Evolutionary conservation across 2,888 invertebrate genomes (phyloP), one percentile per base, ranked within the genome.

Genomic region (Tenthredo mesomela): DNA sequence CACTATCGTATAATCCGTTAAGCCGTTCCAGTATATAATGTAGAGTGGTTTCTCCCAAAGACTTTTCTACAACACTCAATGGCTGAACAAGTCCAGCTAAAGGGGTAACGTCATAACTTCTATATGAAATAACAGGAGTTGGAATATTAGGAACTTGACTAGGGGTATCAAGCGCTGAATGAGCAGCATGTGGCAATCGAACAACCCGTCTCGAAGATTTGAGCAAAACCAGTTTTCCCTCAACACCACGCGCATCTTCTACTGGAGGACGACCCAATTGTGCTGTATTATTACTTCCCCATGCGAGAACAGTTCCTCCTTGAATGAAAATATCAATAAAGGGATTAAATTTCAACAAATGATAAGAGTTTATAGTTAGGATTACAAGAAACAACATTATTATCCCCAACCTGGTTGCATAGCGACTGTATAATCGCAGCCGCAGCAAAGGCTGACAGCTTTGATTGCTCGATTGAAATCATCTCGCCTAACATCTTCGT

Each of bases 361-460:
- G 18, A 33, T 70, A 33, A n/a, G 10, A 40, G 33, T 15, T 37
- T 37, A 9, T n/a, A 70, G n/a, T 37, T 40, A 7, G 33, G 12
- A n/a, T 75, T 75, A 29, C 10, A 58, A 54, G 15, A 6, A 18
- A n/a, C 50, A 15, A 18, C 12, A 58, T 3, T 54, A 40, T 10
- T n/a, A 37, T 77, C 18, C 12, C 29, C 70, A 75, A 92, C 92
- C 92, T 87, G 92, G 92, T 85, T 93, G 92, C 82, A 97, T 94
- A 43, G 96, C 96, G 86, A 97, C 94, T 0, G 97, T 97, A 90
- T 96, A 97, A 92, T 97, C 97, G 21, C 96, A 95, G 0, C 97
- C 97, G 90, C 97, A 97, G 40, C 95, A 95, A 61, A 96, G 94
- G 70, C 89, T 93, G 87, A 90, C 87, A 88, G 91, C 92, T 87